phyloP scores from a whole-genome alignment of 2,113 vertebrate genomes.

The Laterallus jamaicensis region DNA sequence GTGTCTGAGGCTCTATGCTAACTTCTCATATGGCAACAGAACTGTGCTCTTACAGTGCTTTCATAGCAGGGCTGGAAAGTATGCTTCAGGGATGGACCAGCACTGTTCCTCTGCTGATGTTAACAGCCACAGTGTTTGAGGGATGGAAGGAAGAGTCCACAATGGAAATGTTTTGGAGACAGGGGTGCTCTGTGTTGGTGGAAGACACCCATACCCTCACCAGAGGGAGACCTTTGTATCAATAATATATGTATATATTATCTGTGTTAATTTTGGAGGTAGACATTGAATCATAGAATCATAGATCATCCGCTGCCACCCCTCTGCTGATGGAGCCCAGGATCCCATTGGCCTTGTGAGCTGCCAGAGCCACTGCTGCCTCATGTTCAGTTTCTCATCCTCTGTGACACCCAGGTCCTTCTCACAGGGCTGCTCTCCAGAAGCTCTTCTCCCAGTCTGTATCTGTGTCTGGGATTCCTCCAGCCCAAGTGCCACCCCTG shows the following conservation, averaged over 20 bases:
- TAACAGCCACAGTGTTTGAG: background rate
- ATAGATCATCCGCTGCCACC: no score
- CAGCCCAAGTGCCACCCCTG: no score
- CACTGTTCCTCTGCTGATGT: background rate
- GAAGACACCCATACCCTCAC: background rate
- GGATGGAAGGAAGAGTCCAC: background rate
- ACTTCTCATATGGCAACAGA: background rate
- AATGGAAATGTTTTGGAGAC: background rate
- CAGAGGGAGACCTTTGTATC: background rate
- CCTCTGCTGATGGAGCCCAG: no score
- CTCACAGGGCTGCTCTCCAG: no score
- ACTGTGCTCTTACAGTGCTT: background rate
- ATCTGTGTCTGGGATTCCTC: no score
- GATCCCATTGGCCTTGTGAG: no score
- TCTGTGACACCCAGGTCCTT: no score
- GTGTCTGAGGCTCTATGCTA: background rate
- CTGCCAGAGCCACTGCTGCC: no score
- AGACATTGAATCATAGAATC: no score
- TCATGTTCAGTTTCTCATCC: no score
- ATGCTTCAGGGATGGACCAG: background rate
- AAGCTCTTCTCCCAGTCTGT: no score
- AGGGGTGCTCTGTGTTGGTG: background rate
- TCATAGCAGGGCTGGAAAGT: background rate
- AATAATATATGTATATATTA: background rate
- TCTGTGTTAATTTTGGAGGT: background rate